Percentiles rank a stretch among this genome's conserved stretches.
phyloP scores from a whole-genome alignment of 2,113 vertebrate species.

The Brachyhypopomus gauderio region DNA sequence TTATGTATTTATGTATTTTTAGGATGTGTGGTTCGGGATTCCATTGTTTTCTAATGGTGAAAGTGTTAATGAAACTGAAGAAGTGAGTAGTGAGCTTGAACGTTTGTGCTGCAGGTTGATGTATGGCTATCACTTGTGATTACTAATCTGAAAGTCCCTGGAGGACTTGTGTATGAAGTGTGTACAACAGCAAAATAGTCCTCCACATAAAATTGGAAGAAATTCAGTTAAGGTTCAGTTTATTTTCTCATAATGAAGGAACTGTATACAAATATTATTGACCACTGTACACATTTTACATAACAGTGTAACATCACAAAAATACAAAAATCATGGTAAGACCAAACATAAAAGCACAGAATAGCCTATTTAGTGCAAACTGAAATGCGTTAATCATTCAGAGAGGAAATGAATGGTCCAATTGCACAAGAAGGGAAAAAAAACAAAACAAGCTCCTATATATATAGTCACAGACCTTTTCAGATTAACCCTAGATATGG shows the following conservation, averaged over 20 bases:
- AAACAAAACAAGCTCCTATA: conserved; percentile 9
- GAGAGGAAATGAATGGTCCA: conserved; percentile 59
- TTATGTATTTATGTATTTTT: too few species aligned
- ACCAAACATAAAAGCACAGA: conserved; percentile 66
- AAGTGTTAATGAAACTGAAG: too few species aligned
- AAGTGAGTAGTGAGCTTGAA: too few species aligned
- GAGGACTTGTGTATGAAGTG: too few species aligned
- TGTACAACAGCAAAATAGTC: too few species aligned
- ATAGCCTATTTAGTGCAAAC: conserved; percentile 79
- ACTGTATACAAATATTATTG: conserved; percentile 78
- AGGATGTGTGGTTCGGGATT: too few species aligned
- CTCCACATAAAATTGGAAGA: neutral
- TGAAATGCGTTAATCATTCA: conserved; percentile 71
- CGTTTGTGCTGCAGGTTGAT: too few species aligned
- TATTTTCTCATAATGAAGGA: conserved; percentile 72
- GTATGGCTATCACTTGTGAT: too few species aligned
- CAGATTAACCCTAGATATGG: neutral
- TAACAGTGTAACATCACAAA: conserved; percentile 76
- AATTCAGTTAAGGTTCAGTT: conserved; percentile 68
- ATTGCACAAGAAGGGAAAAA: conserved; percentile 65
- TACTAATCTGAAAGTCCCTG: too few species aligned
- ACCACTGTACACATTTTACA: conserved; percentile 75
- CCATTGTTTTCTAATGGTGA: too few species aligned
- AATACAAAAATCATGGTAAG: conserved; percentile 75
- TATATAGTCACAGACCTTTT: neutral